Base-by-base conservation (phyloP, 2,113 vertebrate species). In the Eupsittula cactorum region DNA sequence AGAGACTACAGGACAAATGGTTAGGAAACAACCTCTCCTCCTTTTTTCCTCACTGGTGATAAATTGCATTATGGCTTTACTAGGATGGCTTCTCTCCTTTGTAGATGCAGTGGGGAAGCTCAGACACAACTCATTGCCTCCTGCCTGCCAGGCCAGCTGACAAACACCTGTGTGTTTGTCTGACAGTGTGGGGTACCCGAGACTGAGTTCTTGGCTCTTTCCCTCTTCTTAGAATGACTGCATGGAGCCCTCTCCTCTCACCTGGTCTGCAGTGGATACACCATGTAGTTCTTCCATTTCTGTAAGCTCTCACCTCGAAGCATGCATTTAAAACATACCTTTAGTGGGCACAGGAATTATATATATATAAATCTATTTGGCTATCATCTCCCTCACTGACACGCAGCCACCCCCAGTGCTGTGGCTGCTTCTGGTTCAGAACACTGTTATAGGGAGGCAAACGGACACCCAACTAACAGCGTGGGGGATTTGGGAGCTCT, bases 251-350 rank as follows among this genome's bases (percentile, higher is more conserved):
- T 59, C 25, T 29, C 20, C 10, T 76, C 31, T 8, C 44, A 23
- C 28, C 1, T 0, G 33, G 13, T 4, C 20, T 16, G 1, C 24
- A 24, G 8, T 0, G 3, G 41, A 7, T 10, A 6, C 6, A 10
- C 29, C 28, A 1, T 0, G 9, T 16, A 33, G 21, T n/a, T 25
- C 50, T 44, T 46, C 29, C 13, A 2, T 33, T 74, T 42, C 16
- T 25, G 7, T 16, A 11, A 28, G 31, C 14, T 84, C 63, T 75
- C 55, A 3, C 11, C 50, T 25, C 1, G 57, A 49, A 67, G 39
- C 3, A 7, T 7, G 20, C 13, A 16, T 80, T 62, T 63, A 5
- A 17, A 16, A 59, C 42, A 37, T 13, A 4, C 12, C 47, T 46
- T 16, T 33, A 1, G 27, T 11, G 16, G 55, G n/a, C 19, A 3